These are phyloP conservation scores for Clostera curtula DNA, from an alignment of 2,888 invertebrate genomes.

Conservation along the genomic window DNA sequence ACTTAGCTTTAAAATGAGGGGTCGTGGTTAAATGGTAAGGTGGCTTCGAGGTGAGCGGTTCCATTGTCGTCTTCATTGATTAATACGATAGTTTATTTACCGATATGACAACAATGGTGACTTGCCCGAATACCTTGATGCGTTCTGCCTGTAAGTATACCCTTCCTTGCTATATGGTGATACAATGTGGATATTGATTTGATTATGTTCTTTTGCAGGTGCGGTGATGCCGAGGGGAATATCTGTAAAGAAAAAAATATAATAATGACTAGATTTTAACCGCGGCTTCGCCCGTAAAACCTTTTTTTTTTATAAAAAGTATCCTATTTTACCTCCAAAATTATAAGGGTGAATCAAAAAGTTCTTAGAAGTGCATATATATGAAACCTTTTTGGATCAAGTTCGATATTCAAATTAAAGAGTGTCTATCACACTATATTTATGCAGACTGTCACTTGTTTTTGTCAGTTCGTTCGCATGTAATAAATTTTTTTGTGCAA, in stretches of 20 bases:
- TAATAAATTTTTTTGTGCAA: too few relatives aligned
- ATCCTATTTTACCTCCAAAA: too few relatives aligned
- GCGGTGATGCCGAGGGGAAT: conserved; percentile 9
- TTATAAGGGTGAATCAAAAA: conserved; percentile 1
- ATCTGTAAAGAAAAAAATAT: conserved; percentile 18
- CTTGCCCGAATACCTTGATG: conserved; percentile 64
- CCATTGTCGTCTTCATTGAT: conserved; percentile 66
- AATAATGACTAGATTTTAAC: too few relatives aligned
- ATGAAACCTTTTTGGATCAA: background rate
- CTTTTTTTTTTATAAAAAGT: too few relatives aligned
- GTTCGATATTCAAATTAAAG: too few relatives aligned
- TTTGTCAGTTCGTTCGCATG: too few relatives aligned
- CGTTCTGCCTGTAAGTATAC: conserved; percentile 56
- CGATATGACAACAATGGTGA: conserved; percentile 69
- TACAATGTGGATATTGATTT: conserved; percentile 23
- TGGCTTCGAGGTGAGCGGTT: conserved; percentile 53
- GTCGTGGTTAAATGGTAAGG: conserved; percentile 33
- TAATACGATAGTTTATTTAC: conserved; percentile 70
- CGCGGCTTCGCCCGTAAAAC: too few relatives aligned
- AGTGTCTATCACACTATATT: too few relatives aligned
- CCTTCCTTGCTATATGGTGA: conserved; percentile 50
- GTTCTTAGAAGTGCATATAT: background rate
- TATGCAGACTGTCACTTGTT: too few relatives aligned
- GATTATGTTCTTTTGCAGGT: conserved; percentile 33
- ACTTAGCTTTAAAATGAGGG: conserved; percentile 12